Percentiles rank a stretch among this genome's conserved stretches.
Evolutionary conservation across 2,113 vertebrate species (phyloP).

Genomic region (Anthoscopus minutus): DNA sequence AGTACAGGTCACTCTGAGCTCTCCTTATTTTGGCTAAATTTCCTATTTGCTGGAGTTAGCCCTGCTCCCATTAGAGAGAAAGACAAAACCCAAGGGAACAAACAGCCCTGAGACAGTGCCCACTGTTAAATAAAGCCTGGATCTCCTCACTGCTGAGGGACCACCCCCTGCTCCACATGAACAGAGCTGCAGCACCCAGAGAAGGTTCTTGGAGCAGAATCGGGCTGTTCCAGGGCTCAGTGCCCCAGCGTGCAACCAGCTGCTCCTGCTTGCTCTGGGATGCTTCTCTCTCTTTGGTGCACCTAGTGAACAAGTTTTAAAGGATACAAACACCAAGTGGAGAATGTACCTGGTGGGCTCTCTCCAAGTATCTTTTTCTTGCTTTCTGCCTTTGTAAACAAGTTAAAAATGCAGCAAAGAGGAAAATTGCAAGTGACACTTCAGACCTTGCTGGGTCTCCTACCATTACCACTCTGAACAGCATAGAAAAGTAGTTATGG

Average conservation of each 20-base stretch:
- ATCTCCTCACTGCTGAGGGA: not conserved
- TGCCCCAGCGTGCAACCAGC: not conserved
- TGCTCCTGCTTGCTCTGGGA: not conserved
- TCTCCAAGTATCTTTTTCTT: not conserved
- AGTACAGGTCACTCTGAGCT: not conserved
- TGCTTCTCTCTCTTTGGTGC: not conserved
- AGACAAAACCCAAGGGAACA: not conserved
- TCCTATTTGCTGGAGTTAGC: not conserved
- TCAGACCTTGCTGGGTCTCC: not conserved
- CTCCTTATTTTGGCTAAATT: not conserved
- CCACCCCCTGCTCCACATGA: too few species aligned
- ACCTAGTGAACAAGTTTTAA: not conserved
- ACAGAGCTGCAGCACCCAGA: not conserved
- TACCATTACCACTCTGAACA: not conserved
- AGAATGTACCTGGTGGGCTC: not conserved
- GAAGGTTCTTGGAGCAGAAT: not conserved
- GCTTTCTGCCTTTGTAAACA: not conserved
- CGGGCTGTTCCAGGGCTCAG: not conserved
- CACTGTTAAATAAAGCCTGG: not conserved
- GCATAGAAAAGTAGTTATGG: not conserved
- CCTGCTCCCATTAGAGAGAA: not conserved
- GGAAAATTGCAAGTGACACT: not conserved
- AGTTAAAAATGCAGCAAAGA: not conserved
- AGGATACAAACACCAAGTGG: not conserved
- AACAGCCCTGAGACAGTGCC: not conserved